Evolutionary conservation across 2,888 invertebrate species (phyloP), one percentile per base, ranked within the genome.

Genomic region (Troides helena): DNA sequence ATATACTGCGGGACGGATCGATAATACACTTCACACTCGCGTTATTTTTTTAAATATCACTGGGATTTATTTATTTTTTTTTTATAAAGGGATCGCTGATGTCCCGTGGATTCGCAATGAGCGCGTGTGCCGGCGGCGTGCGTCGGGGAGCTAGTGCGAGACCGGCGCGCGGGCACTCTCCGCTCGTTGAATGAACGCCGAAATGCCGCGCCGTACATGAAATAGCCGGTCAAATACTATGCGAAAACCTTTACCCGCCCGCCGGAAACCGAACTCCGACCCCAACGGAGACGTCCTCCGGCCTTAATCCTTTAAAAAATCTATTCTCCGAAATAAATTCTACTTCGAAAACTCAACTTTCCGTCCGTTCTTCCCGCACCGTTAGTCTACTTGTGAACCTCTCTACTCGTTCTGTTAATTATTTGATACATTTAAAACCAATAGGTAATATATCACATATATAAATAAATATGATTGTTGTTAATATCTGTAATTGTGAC

Each of bases 121-220:
- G 71, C 75, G 84, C 86, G 70, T 67, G 86, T 87, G 86, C 84
- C 86, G 82, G 86, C 74, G 67, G 63, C 67, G 69, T 70, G 66
- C 23, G 66, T 72, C 78, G 85, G 82, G 81, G 83, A 82, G 85
- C 86, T 86, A 84, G 70, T 70, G 85, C 84, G 77, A 75, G 87
- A 87, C 89, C 78, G 89, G 88, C 91, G 90, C 93, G 89, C 90
- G 92, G 84, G 90, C 89, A 91, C 88, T 90, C 90, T 90, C 83
- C 88, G 81, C 85, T 83, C 87, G 88, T 88, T 92, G 93, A 93
- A 93, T 93, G 93, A 89, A 83, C 88, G 83, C 92, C 92, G 81
- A 93, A 92, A 91, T 88, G 90, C 89, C 86, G 89, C 87, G 87
- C 90, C 82, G 88, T 88, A 90, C 86, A 89, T 92, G 85, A 92